Evolutionary conservation across 2,888 invertebrate species (phyloP).

Genomic region (Sclerodermus sp.): DNA sequence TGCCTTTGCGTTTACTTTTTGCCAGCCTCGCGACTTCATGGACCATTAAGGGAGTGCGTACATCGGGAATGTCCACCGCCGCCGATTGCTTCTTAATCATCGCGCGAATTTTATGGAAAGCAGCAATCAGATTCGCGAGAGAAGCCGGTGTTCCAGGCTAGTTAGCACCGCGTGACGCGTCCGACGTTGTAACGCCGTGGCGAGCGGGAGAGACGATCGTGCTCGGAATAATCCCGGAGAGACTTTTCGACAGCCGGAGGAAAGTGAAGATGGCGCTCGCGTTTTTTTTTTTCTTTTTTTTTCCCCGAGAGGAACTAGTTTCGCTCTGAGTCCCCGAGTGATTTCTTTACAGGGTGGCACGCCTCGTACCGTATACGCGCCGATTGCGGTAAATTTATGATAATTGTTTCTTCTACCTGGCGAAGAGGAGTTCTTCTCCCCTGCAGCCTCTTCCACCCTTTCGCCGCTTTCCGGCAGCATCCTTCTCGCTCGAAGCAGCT

Average conservation of each 20-base stretch:
- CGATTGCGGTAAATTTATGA: constrained; percentile 49
- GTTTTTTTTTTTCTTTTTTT: constrained; percentile 28
- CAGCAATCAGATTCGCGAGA: too few species aligned
- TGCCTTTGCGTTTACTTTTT: too few species aligned
- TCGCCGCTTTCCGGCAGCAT: constrained; percentile 8
- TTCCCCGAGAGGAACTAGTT: constrained; percentile 28
- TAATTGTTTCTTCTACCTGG: constrained; percentile 36
- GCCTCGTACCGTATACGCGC: constrained; percentile 26
- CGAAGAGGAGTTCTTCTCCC: constrained; percentile 11
- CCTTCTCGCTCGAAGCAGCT: constrained; percentile 9
- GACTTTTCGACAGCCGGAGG: not conserved
- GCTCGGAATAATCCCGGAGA: too few species aligned
- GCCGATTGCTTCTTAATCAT: too few species aligned
- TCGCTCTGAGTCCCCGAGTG: constrained; percentile 20
- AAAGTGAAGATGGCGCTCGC: constrained; percentile 28
- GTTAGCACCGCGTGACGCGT: not conserved
- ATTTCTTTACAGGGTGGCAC: constrained; percentile 31
- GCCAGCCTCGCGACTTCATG: too few species aligned
- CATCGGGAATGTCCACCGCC: too few species aligned
- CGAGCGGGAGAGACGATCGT: not conserved
- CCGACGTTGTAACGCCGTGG: too few species aligned
- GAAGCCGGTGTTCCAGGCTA: too few species aligned
- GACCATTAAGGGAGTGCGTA: too few species aligned
- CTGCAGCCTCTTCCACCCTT: not conserved
- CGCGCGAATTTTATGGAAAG: too few species aligned